Evolutionary conservation across 2,797 vertebrate genomes (phyloP).

Genomic region (Tinamus major): DNA sequence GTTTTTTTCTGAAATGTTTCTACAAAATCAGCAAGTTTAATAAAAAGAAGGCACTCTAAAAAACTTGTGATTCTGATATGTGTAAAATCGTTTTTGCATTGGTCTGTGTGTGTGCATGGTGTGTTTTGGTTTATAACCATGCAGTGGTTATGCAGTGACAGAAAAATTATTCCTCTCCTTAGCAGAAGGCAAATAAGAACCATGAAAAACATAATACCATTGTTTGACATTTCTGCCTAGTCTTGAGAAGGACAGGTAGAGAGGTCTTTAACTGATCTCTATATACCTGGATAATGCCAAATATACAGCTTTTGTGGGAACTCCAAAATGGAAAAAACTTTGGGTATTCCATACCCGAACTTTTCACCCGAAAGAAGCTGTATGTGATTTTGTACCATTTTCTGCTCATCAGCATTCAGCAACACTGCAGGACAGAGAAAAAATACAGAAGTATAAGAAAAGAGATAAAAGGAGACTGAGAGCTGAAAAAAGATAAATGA

Average conservation of each 20-base stretch:
- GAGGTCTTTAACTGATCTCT: not conserved
- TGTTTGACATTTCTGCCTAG: conserved; percentile 25
- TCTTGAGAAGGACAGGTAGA: not conserved
- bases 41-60: not conserved
- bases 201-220: not conserved
- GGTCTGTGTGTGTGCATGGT: not conserved
- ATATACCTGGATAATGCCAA: not conserved
- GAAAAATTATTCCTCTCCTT: not conserved
- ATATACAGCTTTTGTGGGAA: not conserved
- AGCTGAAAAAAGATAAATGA: conserved; percentile 69
- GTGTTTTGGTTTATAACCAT: not conserved
- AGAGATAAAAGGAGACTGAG: conserved; percentile 66
- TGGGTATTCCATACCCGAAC: not conserved
- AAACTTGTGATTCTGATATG: not conserved
- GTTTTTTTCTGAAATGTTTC: not conserved
- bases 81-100: not conserved
- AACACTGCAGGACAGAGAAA: conserved; percentile 31
- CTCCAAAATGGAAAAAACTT: conserved; percentile 3
- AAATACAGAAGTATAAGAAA: conserved; percentile 61
- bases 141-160: not conserved
- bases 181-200: not conserved
- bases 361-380: conserved; percentile 39
- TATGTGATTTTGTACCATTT: conserved; percentile 44
- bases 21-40: conserved; percentile 10
- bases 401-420: conserved; percentile 72